These are phyloP conservation scores for Centropristis striata DNA, from an alignment of 2,113 vertebrate species.

Conservation along the genomic window DNA sequence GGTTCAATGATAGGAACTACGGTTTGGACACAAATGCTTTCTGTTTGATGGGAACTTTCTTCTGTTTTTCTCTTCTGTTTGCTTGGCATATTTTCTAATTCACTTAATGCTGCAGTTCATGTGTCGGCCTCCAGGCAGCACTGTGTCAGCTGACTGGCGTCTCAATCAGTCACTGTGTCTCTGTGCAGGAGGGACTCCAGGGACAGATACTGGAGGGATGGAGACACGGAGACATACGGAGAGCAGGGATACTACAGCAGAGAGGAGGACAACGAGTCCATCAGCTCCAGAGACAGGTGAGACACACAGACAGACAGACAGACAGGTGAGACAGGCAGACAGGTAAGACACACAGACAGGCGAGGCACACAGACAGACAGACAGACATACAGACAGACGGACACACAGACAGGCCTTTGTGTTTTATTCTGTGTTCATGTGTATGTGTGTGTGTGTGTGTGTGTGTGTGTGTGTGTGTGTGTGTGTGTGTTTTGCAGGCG, in stretches of 20 bases:
- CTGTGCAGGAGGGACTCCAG: constrained; percentile 70
- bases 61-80: too few relatives aligned
- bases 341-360: neutral
- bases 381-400: neutral
- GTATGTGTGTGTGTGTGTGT: neutral
- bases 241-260: constrained; percentile 75
- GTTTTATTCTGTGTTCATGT: too few relatives aligned
- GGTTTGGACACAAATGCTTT: too few relatives aligned
- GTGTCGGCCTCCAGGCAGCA: neutral
- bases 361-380: neutral
- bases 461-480: neutral
- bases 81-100: too few relatives aligned
- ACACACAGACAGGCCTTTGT: neutral
- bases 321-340: neutral
- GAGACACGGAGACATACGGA: constrained; percentile 54
- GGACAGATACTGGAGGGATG: constrained; percentile 77
- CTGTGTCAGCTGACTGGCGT: neutral
- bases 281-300: constrained; percentile 79
- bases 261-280: constrained; percentile 81
- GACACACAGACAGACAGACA: neutral
- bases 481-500: constrained; percentile 50
- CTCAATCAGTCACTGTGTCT: constrained; percentile 12
- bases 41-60: too few relatives aligned
- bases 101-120: neutral
- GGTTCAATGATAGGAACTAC: too few relatives aligned